Conservation (phyloP, 2,797 vertebrate genomes). For the Pampus argenteus region DNA sequence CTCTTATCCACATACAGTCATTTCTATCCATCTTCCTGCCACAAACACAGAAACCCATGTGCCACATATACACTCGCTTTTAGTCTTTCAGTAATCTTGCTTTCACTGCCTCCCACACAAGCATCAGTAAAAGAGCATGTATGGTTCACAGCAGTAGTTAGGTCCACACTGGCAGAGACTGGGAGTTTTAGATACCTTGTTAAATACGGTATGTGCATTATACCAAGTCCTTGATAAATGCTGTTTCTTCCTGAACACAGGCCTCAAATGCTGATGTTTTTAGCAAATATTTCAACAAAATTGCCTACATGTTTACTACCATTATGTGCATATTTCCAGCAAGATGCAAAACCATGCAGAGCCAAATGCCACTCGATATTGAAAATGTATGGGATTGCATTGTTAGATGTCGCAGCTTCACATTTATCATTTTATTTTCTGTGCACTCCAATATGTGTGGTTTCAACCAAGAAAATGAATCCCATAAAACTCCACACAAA, state of each 20-base stretch:
- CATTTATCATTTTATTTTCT: constrained; percentile 14
- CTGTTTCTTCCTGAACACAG: constrained; percentile 38
- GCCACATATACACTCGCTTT: constrained; percentile 46
- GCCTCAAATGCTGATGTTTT: constrained; percentile 53
- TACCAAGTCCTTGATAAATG: constrained; percentile 47
- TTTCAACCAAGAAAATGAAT: constrained; percentile 16
- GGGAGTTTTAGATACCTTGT: constrained; percentile 47
- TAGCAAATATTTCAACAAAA: constrained; percentile 30
- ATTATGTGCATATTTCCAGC: constrained; percentile 13
- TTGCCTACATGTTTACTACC: constrained; percentile 17
- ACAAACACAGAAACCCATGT: constrained; percentile 59
- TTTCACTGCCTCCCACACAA: constrained; percentile 73
- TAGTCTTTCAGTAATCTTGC: constrained; percentile 62
- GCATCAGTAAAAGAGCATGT: constrained; percentile 74
- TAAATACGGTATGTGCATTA: constrained; percentile 42
- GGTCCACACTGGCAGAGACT: constrained; percentile 51
- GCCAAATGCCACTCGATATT: constrained; percentile 9
- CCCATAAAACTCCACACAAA: not conserved
- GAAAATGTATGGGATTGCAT: constrained; percentile 15
- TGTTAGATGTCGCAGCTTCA: constrained; percentile 18
- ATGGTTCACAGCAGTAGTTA: constrained; percentile 65
- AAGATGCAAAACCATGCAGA: not conserved
- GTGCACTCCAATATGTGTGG: constrained; percentile 15
- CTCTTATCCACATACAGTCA: constrained; percentile 46
- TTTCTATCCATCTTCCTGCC: constrained; percentile 47